Evolutionary conservation across 2,797 vertebrate genomes (phyloP).

Genomic region (Lacerta agilis): DNA sequence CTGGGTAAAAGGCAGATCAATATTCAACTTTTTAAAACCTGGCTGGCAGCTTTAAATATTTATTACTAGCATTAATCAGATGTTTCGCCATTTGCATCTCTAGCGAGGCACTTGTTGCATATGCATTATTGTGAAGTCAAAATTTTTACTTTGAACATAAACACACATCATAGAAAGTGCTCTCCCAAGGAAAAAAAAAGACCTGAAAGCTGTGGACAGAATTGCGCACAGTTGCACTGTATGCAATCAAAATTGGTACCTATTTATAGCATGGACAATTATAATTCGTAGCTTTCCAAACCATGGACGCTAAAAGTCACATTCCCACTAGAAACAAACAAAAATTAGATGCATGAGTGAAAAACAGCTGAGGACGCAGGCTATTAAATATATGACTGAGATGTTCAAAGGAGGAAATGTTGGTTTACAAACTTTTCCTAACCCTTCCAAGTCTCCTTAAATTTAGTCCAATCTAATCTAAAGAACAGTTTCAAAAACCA

Average conservation of each 20-base stretch:
- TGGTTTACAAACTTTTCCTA: too few species aligned
- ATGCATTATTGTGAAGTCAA: conserved; percentile 61
- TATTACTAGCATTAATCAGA: conserved; percentile 57
- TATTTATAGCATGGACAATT: conserved; percentile 31
- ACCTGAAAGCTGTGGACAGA: too few species aligned
- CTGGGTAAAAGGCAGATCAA: background rate
- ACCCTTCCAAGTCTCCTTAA: too few species aligned
- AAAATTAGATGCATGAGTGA: conserved; percentile 51
- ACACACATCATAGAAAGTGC: background rate
- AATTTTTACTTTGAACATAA: conserved; percentile 56
- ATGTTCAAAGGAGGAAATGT: too few species aligned
- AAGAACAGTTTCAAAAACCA: too few species aligned
- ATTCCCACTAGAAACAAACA: conserved; percentile 53
- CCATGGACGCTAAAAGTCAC: conserved; percentile 35
- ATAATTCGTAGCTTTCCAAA: conserved; percentile 33
- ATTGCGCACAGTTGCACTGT: too few species aligned
- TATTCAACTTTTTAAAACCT: background rate
- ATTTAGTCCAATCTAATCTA: too few species aligned
- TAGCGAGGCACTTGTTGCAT: conserved; percentile 60
- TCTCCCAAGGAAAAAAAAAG: too few species aligned
- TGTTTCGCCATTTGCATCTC: conserved; percentile 50
- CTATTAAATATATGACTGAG: background rate
- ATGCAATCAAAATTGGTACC: conserved; percentile 40
- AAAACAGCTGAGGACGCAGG: conserved; percentile 37
- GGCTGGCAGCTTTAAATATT: conserved; percentile 58